phyloP scores from a whole-genome alignment of 2,797 vertebrate genomes.

The Gambusia yucatana region DNA sequence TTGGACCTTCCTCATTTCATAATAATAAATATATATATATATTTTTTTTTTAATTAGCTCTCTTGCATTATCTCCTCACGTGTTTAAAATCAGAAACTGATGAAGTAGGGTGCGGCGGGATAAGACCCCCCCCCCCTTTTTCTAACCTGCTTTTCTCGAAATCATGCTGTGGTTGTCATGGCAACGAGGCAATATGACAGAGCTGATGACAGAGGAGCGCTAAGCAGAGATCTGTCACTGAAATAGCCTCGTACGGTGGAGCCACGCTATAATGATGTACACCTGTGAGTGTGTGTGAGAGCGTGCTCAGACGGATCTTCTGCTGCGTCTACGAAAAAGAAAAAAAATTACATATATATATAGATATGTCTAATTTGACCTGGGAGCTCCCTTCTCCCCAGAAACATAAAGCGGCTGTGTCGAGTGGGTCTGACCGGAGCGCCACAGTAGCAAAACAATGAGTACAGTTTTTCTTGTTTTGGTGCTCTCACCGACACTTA shows the following conservation, averaged over 20 bases:
- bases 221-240: conserved; percentile 78
- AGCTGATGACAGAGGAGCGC: conserved; percentile 84
- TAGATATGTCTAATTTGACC: conserved; percentile 50
- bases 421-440: conserved; percentile 48
- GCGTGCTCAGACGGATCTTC: conserved; percentile 25
- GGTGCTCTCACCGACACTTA: conserved; percentile 27
- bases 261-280: conserved; percentile 55
- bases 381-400: conserved; percentile 42
- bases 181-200: conserved; percentile 90
- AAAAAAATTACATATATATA: conserved; percentile 19
- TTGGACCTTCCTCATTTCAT: conserved; percentile 21
- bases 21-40: neutral
- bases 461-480: conserved; percentile 27
- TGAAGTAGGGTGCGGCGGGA: conserved; percentile 24
- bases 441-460: conserved; percentile 25
- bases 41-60: neutral
- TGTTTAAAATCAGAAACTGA: conserved; percentile 41
- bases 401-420: conserved; percentile 42
- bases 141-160: conserved; percentile 44
- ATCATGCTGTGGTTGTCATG: conserved; percentile 84
- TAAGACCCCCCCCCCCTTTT: conserved; percentile 15
- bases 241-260: conserved; percentile 64
- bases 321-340: conserved; percentile 60
- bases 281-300: conserved; percentile 26
- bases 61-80: conserved; percentile 12